Percentiles rank a stretch among this genome's conserved stretches.
phyloP scores from a whole-genome alignment of 2,797 vertebrate genomes.

The Gouania willdenowi region DNA sequence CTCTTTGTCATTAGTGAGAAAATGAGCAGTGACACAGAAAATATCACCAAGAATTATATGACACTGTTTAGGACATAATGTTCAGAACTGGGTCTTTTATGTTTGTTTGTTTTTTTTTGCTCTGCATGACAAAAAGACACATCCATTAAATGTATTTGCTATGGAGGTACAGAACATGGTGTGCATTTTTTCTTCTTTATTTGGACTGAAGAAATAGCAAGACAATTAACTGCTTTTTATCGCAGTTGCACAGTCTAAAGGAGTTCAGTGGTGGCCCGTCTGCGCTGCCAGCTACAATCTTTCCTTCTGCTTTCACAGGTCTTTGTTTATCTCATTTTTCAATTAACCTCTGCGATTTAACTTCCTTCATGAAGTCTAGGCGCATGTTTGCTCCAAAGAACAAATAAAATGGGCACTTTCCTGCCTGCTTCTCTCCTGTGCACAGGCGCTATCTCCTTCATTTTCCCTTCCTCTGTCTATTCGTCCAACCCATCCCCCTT shows the following conservation, averaged over 20 bases:
- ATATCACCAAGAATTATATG: conserved; percentile 8
- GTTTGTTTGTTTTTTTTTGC: conserved; percentile 27
- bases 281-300: conserved; percentile 81
- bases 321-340: conserved; percentile 95
- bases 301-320: conserved; percentile 78
- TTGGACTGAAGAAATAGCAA: conserved; percentile 85
- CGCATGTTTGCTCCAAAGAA: conserved; percentile 83
- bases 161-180: conserved; percentile 61
- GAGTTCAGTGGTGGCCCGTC: conserved; percentile 71
- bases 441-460: conserved; percentile 14
- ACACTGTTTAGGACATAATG: conserved; percentile 34
- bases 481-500: conserved; percentile 45
- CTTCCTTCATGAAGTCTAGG: conserved; percentile 77
- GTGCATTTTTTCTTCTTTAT: conserved; percentile 79
- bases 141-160: conserved; percentile 66
- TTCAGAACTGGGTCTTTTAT: no score
- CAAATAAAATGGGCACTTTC: conserved; percentile 74
- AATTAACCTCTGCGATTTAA: conserved; percentile 93
- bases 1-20: conserved; percentile 48
- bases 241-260: conserved; percentile 72
- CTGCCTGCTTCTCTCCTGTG: not conserved
- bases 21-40: conserved; percentile 20
- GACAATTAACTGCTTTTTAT: conserved; percentile 86
- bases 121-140: conserved; percentile 37
- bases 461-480: conserved; percentile 32